A percentile compares a stretch with the other conserved stretches of the same genome.
phyloP scores from a whole-genome alignment of 2,113 vertebrate genomes.

The Ceratotherium simum region DNA sequence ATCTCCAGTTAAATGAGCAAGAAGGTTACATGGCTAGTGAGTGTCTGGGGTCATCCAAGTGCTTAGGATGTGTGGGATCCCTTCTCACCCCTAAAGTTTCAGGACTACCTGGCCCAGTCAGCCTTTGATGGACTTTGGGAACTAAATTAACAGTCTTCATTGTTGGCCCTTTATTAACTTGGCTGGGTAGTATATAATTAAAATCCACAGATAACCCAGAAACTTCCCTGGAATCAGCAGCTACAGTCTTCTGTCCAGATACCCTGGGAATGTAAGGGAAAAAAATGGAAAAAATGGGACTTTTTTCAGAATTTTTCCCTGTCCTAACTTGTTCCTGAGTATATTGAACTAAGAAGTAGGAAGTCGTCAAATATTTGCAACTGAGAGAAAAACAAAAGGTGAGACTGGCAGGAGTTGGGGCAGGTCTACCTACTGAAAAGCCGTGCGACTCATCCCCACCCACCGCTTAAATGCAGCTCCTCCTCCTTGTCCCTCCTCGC shows the following conservation, averaged over 20 bases:
- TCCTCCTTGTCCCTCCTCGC: not conserved
- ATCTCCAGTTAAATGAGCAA: not conserved
- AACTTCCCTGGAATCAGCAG: not conserved
- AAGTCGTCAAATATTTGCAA: not conserved
- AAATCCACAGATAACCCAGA: not conserved
- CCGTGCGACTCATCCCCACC: not conserved
- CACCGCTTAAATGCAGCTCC: not conserved
- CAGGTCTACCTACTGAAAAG: not conserved
- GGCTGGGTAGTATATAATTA: not conserved
- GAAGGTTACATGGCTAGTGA: not conserved
- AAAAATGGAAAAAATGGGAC: not conserved
- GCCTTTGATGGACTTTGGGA: not conserved
- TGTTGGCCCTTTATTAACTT: not conserved
- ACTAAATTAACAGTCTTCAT: not conserved
- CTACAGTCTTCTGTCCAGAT: not conserved
- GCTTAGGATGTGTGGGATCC: not conserved
- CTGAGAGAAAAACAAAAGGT: not conserved
- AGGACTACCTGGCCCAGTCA: not conserved
- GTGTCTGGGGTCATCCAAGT: too few relatives aligned
- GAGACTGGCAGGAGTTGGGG: not conserved
- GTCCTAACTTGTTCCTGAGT: not conserved
- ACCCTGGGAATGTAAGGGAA: not conserved
- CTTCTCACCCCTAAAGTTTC: not conserved
- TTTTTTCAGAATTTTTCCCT: not conserved
- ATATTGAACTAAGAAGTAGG: not conserved